Conservation (phyloP, 2,113 vertebrate species). For the Entomyzon cyanotis region DNA sequence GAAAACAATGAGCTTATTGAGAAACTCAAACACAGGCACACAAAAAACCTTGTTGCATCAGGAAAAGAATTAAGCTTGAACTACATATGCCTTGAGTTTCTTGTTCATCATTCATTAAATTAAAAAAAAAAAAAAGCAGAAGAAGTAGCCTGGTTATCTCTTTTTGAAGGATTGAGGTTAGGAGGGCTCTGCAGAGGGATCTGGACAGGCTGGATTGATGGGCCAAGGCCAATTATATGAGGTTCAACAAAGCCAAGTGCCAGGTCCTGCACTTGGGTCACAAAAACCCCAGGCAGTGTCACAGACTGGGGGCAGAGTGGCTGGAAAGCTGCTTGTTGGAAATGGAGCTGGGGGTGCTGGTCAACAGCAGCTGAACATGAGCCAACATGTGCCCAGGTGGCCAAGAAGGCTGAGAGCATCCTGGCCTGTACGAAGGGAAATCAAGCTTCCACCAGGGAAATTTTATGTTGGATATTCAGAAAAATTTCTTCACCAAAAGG, state of each 20-base stretch:
- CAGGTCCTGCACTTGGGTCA: neutral
- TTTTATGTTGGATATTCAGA: too few species aligned
- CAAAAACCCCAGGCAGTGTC: accelerated
- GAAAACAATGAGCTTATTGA: neutral
- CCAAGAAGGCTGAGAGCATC: neutral
- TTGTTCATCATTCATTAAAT: neutral
- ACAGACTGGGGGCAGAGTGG: neutral
- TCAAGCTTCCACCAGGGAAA: neutral
- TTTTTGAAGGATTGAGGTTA: neutral
- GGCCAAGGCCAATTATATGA: accelerated
- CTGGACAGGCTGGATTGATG: accelerated
- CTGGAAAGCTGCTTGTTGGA: neutral
- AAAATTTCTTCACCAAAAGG: neutral
- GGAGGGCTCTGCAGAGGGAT: neutral
- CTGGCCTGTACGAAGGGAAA: neutral
- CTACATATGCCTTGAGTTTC: neutral
- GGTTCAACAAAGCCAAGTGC: neutral
- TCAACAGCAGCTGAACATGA: accelerated
- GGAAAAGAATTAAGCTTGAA: neutral
- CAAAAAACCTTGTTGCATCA: neutral
- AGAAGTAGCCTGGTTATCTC: neutral
- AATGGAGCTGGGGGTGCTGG: neutral
- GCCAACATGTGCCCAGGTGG: accelerated
- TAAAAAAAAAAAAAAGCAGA: neutral
- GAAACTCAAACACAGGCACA: neutral